Evolutionary conservation across 2,888 invertebrate species (phyloP).

Genomic region (Amphipoea lucens): DNA sequence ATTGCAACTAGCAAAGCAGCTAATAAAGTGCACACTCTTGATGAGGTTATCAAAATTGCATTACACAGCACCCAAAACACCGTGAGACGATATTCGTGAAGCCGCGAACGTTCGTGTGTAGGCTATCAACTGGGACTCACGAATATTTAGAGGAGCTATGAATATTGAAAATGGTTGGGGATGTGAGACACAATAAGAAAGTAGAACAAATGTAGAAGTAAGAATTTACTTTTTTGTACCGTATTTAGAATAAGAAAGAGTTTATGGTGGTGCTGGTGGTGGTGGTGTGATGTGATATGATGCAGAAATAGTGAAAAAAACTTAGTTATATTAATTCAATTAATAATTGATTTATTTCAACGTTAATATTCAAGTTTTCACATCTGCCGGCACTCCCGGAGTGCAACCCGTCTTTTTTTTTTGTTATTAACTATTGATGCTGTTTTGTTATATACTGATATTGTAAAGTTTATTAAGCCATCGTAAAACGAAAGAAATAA

Average conservation of each 20-base stretch:
- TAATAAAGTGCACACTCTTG: conserved; percentile 73
- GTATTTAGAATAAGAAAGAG: not conserved
- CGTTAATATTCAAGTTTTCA: too few relatives aligned
- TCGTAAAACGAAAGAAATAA: conserved; percentile 8
- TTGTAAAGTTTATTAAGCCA: not conserved
- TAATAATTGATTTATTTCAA: too few relatives aligned
- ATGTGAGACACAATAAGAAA: conserved; percentile 10
- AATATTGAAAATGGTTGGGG: conserved; percentile 39
- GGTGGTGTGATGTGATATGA: too few relatives aligned
- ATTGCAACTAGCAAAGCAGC: conserved; percentile 63
- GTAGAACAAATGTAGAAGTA: not conserved
- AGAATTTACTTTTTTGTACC: not conserved
- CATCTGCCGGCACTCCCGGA: too few relatives aligned
- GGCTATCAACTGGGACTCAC: conserved; percentile 52
- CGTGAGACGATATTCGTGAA: conserved; percentile 77
- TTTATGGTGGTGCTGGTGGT: too few relatives aligned
- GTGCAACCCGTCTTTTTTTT: too few relatives aligned
- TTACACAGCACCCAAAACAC: conserved; percentile 77
- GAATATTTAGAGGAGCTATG: conserved; percentile 63
- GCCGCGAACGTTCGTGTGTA: conserved; percentile 66
- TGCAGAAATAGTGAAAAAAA: too few relatives aligned
- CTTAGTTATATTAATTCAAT: too few relatives aligned
- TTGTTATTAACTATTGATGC: too few relatives aligned
- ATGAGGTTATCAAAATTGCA: conserved; percentile 85
- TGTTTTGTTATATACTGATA: not conserved